Evolutionary conservation across 2,113 vertebrate genomes (phyloP).

Genomic region (Mormoops blainvillei): DNA sequence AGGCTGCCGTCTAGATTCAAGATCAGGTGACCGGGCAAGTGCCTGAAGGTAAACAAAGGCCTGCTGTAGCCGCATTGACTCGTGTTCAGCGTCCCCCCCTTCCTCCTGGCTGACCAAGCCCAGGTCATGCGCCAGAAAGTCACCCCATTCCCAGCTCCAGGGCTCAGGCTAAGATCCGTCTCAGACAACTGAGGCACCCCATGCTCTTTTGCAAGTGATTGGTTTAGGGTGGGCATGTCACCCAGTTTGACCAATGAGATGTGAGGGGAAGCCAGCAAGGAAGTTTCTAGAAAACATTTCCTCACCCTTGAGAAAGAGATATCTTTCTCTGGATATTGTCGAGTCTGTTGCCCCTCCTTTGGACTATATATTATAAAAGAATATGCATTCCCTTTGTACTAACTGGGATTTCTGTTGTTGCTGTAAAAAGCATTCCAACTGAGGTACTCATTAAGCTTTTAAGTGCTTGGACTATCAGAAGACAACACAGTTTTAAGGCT

Average conservation of each 20-base stretch:
- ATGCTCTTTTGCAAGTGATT: not conserved
- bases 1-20: not conserved
- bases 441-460: not conserved
- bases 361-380: not conserved
- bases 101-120: not conserved
- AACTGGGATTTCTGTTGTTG: not conserved
- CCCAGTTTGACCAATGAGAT: not conserved
- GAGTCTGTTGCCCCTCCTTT: not conserved
- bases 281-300: not conserved
- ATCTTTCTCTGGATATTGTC: not conserved
- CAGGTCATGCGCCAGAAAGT: not conserved
- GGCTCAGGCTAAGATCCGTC: not conserved
- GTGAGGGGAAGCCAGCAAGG: not conserved
- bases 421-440: not conserved
- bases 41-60: not conserved
- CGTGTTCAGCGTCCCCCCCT: not conserved
- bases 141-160: not conserved
- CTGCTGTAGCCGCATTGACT: not conserved
- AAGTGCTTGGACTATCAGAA: not conserved
- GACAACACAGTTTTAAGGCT: not conserved
- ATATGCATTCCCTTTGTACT: not conserved
- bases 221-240: not conserved
- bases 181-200: not conserved
- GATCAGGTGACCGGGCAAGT: not conserved
- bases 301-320: not conserved